Percentiles rank a stretch among this genome's conserved stretches.
These are phyloP conservation scores for Petrosia ficiformis DNA, from an alignment of 37 sponge, comb jelly and placozoan species.

Conservation along the genomic window DNA sequence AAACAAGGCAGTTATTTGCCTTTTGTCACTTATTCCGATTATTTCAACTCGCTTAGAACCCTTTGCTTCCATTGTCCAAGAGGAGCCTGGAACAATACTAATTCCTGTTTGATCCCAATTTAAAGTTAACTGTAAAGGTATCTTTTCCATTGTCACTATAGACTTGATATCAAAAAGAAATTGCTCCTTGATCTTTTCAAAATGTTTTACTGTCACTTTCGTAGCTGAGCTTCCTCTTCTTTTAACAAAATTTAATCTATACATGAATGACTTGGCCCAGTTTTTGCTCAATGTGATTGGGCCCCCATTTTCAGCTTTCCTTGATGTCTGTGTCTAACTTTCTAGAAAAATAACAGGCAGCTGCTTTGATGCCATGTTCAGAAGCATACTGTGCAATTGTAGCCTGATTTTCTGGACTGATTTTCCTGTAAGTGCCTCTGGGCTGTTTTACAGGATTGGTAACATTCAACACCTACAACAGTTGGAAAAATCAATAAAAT, in stretches of 20 bases:
- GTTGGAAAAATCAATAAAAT: too few relatives aligned
- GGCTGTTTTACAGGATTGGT: too few relatives aligned
- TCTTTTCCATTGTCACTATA: conserved; percentile 40
- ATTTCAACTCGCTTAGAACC: too few relatives aligned
- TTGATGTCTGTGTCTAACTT: not conserved
- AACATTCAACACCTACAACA: too few relatives aligned
- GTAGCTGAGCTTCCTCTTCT: conserved; percentile 45
- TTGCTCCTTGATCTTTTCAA: conserved; percentile 29
- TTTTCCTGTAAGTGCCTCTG: too few relatives aligned
- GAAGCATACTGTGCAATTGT: not conserved
- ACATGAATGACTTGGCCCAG: conserved; percentile 51
- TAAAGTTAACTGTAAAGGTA: too few relatives aligned
- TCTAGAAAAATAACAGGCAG: not conserved
- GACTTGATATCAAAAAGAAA: conserved; percentile 27
- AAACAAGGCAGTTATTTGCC: too few relatives aligned
- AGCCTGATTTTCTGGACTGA: too few relatives aligned
- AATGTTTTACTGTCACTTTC: conserved; percentile 25
- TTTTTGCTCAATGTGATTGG: conserved; percentile 22
- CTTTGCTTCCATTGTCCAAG: too few relatives aligned
- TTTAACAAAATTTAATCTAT: conserved; percentile 36
- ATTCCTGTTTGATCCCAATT: too few relatives aligned
- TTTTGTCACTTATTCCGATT: too few relatives aligned
- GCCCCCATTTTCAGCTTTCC: conserved; percentile 41
- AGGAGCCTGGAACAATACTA: too few relatives aligned
- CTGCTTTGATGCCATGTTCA: not conserved